These are phyloP conservation scores for Danaus chrysippus DNA, from an alignment of 2,888 invertebrate species.

Conservation along the genomic window DNA sequence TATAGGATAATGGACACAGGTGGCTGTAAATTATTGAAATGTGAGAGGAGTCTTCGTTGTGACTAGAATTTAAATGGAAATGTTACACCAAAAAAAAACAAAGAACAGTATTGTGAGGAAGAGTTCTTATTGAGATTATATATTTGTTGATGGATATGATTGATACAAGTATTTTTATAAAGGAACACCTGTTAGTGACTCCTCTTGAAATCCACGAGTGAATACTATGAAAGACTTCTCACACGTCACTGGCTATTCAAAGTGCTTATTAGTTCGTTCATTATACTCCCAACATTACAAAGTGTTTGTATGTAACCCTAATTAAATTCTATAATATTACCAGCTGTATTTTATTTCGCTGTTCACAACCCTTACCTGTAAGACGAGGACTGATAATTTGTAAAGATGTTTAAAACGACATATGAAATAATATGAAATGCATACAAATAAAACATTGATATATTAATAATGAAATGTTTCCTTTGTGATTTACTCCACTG, in stretches of 20 bases:
- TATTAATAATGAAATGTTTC: not conserved
- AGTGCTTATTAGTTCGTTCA: constrained; percentile 77
- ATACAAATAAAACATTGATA: not conserved
- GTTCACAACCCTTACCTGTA: constrained; percentile 2
- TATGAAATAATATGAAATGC: not conserved
- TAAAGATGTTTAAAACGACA: not conserved
- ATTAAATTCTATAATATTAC: constrained; percentile 77
- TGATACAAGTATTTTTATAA: constrained; percentile 41
- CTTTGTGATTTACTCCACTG: not conserved
- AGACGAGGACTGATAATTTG: constrained; percentile 6
- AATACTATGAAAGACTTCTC: constrained; percentile 55
- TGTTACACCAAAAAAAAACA: constrained; percentile 27
- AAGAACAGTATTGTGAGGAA: constrained; percentile 34
- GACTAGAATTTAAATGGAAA: constrained; percentile 24
- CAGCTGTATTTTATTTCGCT: constrained; percentile 51
- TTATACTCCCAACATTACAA: constrained; percentile 75
- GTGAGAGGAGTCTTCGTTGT: constrained; percentile 39
- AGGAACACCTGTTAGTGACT: constrained; percentile 41
- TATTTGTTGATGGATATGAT: constrained; percentile 35
- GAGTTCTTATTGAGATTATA: constrained; percentile 32
- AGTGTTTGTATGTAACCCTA: constrained; percentile 77
- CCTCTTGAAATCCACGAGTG: constrained; percentile 54
- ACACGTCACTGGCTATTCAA: constrained; percentile 70
- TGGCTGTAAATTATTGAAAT: constrained; percentile 36
- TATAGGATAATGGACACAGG: constrained; percentile 38